phyloP scores from a whole-genome alignment of 1,140 invertebrate species.

The Drosophila pectinifera region DNA sequence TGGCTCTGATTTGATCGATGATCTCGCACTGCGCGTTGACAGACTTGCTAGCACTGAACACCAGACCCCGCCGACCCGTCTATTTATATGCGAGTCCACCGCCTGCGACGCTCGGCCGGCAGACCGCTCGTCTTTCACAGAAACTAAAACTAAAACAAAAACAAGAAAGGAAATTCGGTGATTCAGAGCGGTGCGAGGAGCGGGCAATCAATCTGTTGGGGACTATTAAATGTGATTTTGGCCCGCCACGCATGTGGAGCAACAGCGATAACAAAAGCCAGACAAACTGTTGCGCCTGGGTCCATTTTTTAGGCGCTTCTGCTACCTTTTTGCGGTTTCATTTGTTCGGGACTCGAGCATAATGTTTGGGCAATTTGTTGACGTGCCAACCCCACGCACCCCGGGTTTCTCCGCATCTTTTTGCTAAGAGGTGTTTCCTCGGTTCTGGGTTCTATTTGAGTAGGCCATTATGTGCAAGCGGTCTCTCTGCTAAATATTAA shows the following conservation, averaged over 20 bases:
- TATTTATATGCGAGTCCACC: slow-evolving; percentile 67
- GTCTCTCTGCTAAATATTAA: slow-evolving; percentile 44
- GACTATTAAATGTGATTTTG: slow-evolving; percentile 81
- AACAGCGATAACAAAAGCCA: slow-evolving; percentile 53
- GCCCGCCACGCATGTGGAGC: slow-evolving; percentile 66
- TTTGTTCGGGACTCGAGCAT: slow-evolving; percentile 38
- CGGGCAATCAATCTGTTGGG: slow-evolving; percentile 74
- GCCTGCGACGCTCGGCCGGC: slow-evolving; percentile 29
- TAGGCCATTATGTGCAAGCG: slow-evolving; percentile 56
- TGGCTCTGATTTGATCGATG: slow-evolving; percentile 52
- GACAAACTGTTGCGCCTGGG: slow-evolving; percentile 22
- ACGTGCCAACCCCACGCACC: slow-evolving; percentile 66
- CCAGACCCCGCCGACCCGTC: slow-evolving; percentile 51
- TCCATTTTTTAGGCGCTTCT: slow-evolving; percentile 33
- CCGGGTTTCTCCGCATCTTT: slow-evolving; percentile 20
- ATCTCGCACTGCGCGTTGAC: slow-evolving; percentile 58
- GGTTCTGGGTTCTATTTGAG: slow-evolving; percentile 66
- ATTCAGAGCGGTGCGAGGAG: slow-evolving; percentile 20
- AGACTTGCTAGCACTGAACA: slow-evolving; percentile 66
- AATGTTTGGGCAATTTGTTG: slow-evolving; percentile 57
- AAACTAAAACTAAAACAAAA: slow-evolving; percentile 65
- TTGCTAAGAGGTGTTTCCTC: slow-evolving; percentile 57
- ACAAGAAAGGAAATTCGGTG: slow-evolving; percentile 14
- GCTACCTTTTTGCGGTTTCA: slow-evolving; percentile 54
- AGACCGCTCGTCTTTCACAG: slow-evolving; percentile 63